Evolutionary conservation across 2,888 invertebrate genomes (phyloP).

Genomic region (Leptopilina drosophilae): DNA sequence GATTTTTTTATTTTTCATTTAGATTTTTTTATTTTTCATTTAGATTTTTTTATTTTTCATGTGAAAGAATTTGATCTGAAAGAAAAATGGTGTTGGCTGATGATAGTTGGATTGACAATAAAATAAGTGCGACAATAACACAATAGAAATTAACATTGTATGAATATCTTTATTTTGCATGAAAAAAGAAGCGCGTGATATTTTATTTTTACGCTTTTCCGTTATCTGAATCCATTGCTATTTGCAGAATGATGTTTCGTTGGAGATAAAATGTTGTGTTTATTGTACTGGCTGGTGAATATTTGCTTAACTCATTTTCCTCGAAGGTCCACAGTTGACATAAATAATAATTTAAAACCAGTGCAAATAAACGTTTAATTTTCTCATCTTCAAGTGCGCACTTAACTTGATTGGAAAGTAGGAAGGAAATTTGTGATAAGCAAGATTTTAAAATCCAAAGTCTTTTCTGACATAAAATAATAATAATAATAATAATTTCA

Average conservation of each 20-base stretch:
- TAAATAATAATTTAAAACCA: slow-evolving; percentile 28
- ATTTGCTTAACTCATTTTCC: slow-evolving; percentile 58
- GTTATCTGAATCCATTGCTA: slow-evolving; percentile 65
- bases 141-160: slow-evolving; percentile 32
- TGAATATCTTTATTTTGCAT: slow-evolving; percentile 22
- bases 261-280: slow-evolving; percentile 47
- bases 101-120: background rate
- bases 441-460: background rate
- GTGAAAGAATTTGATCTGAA: background rate
- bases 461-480: background rate
- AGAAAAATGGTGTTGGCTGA: background rate
- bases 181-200: slow-evolving; percentile 25
- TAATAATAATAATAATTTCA: background rate
- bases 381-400: background rate
- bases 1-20: too few relatives aligned
- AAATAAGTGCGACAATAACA: slow-evolving; percentile 35
- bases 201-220: slow-evolving; percentile 53
- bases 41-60: too few relatives aligned
- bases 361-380: background rate
- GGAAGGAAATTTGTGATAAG: slow-evolving; percentile 13
- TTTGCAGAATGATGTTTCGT: slow-evolving; percentile 67
- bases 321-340: slow-evolving; percentile 30
- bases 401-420: slow-evolving; percentile 4
- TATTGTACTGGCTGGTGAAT: slow-evolving; percentile 56
- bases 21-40: too few relatives aligned